Evolutionary conservation across 2,888 invertebrate species (phyloP), one percentile per base, ranked within the genome.

Genomic region (Xanthia togata): DNA sequence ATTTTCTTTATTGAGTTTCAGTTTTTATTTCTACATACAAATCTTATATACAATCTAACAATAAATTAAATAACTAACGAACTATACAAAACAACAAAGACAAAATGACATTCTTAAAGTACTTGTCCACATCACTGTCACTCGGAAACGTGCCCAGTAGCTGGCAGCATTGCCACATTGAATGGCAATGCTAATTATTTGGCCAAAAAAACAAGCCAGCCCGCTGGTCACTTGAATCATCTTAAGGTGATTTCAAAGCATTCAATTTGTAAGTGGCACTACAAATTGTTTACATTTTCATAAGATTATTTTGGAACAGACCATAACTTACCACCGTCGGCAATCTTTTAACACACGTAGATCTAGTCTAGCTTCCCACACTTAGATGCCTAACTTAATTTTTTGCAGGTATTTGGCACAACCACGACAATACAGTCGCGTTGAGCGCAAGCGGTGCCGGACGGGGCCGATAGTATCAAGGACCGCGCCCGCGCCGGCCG

Each of bases 391-490:
- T 23, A 44, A 60, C 38, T 73, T 50, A 4, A 35, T 70, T 77
- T 72, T 76, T 71, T 70, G 0, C 92, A 97, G 97, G 96, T 92
- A 93, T 96, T 87, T 96, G 96, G 96, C 95, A 96, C 89, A 95
- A 95, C 89, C 95, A 95, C 92, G 95, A 95, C 88, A 96, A 95
- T 87, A 94, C 95, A 71, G 93, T 95, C 90, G 95, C 94, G 91
- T 88, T 94, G 92, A 93, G 92, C 88, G 92, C 92, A 70, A 89
- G 94, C 78, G 93, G 93, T 60, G 93, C 93, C 76, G 93, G 93
- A 64, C 94, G 95, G 89, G 95, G 95, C 79, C 95, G 96, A 96
- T 96, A 96, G 96, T 96, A 96, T 90, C 92, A 90, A 91, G 93
- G 93, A 79, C 89, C 93, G 92, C 94, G 94, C 92, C 91, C 94